A percentile compares a stretch with the other conserved stretches of the same genome.
Evolutionary conservation across 1,140 invertebrate genomes (phyloP).

Genomic region (Linepithema humile): DNA sequence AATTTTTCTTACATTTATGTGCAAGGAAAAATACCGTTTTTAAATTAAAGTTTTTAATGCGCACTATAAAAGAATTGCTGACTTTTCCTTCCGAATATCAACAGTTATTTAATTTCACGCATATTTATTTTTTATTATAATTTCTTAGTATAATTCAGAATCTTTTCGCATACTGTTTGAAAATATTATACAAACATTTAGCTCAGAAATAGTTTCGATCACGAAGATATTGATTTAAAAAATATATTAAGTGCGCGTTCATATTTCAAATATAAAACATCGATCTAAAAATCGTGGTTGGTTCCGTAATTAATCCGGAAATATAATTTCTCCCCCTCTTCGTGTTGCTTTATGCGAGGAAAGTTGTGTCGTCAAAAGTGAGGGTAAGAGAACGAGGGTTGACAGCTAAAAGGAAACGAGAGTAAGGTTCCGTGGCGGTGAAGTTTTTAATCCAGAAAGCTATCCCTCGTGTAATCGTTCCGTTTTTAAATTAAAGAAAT

Average conservation of each 20-base stretch:
- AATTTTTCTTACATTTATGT: background rate
- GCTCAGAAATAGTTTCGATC: background rate
- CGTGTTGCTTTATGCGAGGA: constrained; percentile 53
- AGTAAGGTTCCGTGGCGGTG: constrained; percentile 34
- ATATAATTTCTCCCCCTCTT: constrained; percentile 44
- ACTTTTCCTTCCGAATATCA: background rate
- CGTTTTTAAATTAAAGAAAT: constrained; percentile 82
- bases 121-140: background rate
- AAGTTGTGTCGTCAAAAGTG: constrained; percentile 45
- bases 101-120: background rate
- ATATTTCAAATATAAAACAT: background rate
- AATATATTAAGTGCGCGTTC: background rate
- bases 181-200: background rate
- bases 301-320: constrained; percentile 60
- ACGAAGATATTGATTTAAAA: background rate
- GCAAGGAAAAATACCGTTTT: background rate
- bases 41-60: background rate
- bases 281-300: constrained; percentile 46
- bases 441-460: constrained; percentile 79
- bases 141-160: background rate
- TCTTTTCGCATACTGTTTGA: background rate
- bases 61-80: background rate
- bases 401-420: constrained; percentile 51
- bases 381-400: constrained; percentile 63
- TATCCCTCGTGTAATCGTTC: constrained; percentile 77